A percentile compares a stretch with the other conserved stretches of the same genome.
Conservation (phyloP, 30 jellyfish, hydroid and myxozoan species). For the Aurelia aurita region DNA sequence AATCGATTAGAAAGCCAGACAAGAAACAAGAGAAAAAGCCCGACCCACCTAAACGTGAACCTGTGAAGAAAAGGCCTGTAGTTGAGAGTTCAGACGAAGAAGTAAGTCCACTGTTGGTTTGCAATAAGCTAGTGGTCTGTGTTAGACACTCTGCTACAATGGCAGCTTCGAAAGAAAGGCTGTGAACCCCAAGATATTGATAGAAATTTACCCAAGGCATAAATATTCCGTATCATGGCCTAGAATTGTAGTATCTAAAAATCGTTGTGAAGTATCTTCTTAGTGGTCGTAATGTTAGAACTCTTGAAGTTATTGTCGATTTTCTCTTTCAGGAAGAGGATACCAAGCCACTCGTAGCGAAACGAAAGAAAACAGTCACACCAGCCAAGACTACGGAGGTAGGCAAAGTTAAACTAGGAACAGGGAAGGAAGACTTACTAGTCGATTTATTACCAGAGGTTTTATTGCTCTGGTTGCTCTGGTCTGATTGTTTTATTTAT, state of each 20-base stretch:
- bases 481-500: no score
- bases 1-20: neutral
- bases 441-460: no score
- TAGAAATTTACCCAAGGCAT: no score
- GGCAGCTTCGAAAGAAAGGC: no score
- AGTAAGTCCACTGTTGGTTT: neutral
- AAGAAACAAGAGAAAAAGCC: conserved; percentile 1
- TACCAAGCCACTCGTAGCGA: conserved; percentile 10
- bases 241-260: no score
- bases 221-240: no score
- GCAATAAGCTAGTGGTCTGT: no score
- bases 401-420: neutral
- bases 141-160: no score
- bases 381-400: conserved; percentile 23
- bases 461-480: no score
- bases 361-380: conserved; percentile 10
- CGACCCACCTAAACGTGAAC: neutral
- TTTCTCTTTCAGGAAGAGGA: conserved; percentile 31
- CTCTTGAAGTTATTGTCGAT: neutral
- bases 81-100: neutral
- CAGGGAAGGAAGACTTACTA: no score
- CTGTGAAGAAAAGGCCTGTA: conserved; percentile 32
- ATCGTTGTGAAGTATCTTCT: no score
- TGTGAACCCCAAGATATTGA: no score
- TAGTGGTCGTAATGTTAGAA: neutral